phyloP scores from a whole-genome alignment of 2,797 vertebrate species.

The Anas bahamensis region DNA sequence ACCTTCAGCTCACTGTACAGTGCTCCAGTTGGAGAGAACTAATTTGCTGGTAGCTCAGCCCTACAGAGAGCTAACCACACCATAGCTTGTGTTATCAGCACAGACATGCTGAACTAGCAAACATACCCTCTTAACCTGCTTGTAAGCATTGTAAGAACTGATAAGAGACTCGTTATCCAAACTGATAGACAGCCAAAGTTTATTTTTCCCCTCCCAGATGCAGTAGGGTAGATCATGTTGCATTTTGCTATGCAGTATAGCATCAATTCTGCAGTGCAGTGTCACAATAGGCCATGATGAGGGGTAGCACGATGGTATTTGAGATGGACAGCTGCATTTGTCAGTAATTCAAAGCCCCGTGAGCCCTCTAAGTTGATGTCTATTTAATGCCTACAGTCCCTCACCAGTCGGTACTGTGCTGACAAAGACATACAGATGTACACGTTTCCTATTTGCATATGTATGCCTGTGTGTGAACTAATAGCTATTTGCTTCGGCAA shows the following conservation, averaged over 20 bases:
- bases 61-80: neutral
- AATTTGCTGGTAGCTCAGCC: neutral
- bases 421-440: neutral
- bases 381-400: neutral
- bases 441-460: neutral
- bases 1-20: neutral
- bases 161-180: constrained; percentile 35
- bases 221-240: neutral
- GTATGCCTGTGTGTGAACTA: neutral
- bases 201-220: constrained; percentile 36
- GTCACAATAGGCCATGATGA: neutral
- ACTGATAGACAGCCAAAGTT: constrained; percentile 31
- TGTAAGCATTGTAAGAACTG: constrained; percentile 11
- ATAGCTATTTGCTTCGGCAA: neutral
- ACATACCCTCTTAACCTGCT: neutral
- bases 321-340: constrained; percentile 11
- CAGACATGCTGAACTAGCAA: neutral
- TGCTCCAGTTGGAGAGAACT: neutral
- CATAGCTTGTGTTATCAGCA: constrained; percentile 12
- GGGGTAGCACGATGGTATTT: neutral
- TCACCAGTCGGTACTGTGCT: neutral
- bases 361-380: neutral
- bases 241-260: neutral
- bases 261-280: neutral
- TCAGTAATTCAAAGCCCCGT: neutral